Conservation (phyloP, 37 sponge, comb jelly and placozoan species). For the Chondrosia reniformis region DNA sequence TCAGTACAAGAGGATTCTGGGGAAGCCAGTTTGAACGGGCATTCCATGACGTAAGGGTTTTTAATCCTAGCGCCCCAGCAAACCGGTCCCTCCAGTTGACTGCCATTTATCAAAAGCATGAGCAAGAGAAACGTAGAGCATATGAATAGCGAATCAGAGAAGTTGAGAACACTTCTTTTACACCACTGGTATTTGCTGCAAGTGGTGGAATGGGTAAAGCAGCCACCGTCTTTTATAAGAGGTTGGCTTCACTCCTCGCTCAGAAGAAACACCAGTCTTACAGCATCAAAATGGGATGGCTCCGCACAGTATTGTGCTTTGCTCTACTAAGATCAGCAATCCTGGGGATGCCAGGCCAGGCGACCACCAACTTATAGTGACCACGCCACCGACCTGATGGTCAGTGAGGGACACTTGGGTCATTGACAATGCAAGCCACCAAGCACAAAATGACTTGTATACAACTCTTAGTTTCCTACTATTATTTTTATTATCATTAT, state of each 20-base stretch:
- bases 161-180: not conserved
- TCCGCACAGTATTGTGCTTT: not conserved
- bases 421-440: no score
- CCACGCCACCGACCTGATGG: no score
- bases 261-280: constrained; percentile 2
- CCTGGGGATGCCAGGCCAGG: not conserved
- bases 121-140: not conserved
- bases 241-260: no score
- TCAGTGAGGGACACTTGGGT: no score
- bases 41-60: no score
- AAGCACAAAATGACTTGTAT: no score
- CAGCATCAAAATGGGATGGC: constrained; percentile 1
- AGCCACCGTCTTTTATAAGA: not conserved
- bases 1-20: not conserved
- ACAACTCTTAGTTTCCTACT: no score
- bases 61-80: not conserved
- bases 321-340: not conserved
- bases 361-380: no score
- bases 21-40: not conserved
- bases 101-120: no score
- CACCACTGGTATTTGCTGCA: not conserved
- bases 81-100: constrained; percentile 2
- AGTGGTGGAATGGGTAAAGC: constrained; percentile 5
- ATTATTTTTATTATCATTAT: no score
- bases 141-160: not conserved